Conservation (phyloP, 1,140 invertebrate species). For the Probaryconus sp. region DNA sequence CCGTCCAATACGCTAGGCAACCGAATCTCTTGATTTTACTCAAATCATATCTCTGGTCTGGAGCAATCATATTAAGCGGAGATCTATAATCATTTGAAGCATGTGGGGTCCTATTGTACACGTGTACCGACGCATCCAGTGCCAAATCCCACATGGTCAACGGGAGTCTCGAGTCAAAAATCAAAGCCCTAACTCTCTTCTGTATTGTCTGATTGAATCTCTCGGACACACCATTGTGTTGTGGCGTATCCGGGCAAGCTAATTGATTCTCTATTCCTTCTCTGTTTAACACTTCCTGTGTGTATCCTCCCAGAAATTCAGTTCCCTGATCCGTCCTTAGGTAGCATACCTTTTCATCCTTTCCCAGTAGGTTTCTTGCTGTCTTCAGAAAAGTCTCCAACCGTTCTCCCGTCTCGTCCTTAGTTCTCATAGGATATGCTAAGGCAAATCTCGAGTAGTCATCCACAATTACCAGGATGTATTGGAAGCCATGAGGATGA, state of each 20-base stretch:
- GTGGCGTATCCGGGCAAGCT: conserved; percentile 33
- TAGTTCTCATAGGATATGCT: conserved; percentile 28
- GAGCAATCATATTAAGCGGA: neutral
- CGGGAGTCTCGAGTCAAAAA: conserved; percentile 61
- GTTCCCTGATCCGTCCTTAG: conserved; percentile 34
- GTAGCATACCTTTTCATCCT: conserved; percentile 42
- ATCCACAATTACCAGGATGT: conserved; percentile 29
- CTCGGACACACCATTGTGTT: conserved; percentile 16
- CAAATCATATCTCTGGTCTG: neutral
- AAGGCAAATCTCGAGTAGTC: conserved; percentile 24
- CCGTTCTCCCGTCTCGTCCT: conserved; percentile 29
- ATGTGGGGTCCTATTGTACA: conserved; percentile 54
- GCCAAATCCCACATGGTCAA: conserved; percentile 11
- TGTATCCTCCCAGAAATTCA: conserved; percentile 26
- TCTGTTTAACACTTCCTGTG: conserved; percentile 25
- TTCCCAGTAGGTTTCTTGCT: conserved; percentile 27
- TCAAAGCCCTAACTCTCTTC: conserved; percentile 57
- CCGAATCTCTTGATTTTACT: conserved; percentile 3
- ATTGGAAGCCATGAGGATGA: too few relatives aligned
- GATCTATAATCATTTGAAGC: neutral
- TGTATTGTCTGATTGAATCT: conserved; percentile 55
- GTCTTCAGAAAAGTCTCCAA: conserved; percentile 20
- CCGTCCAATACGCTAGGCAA: conserved; percentile 69
- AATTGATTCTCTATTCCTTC: conserved; percentile 27
- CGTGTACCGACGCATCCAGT: conserved; percentile 55